phyloP scores from a whole-genome alignment of 2,888 invertebrate species.

The Drosophila emarginata region DNA sequence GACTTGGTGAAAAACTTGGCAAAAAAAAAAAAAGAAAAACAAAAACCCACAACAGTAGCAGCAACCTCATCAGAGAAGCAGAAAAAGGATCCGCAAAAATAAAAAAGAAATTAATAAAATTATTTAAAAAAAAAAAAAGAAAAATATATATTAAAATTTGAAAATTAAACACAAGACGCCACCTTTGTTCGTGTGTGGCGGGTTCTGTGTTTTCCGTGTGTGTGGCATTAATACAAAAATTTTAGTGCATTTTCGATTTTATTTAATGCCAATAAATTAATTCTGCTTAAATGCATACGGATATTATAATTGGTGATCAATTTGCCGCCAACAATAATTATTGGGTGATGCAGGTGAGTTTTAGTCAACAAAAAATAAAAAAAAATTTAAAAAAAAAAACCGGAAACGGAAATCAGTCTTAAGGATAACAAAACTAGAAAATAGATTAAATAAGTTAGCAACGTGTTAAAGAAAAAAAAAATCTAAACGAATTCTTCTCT shows the following conservation, averaged over 20 bases:
- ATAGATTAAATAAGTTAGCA: too few species aligned
- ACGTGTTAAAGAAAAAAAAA: too few species aligned
- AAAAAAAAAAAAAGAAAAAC: constrained; percentile 6
- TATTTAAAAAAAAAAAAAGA: not conserved
- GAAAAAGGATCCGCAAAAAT: not conserved
- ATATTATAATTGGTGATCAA: constrained; percentile 83
- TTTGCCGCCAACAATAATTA: constrained; percentile 83
- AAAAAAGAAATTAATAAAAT: not conserved
- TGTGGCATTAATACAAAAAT: not conserved
- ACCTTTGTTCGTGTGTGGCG: not conserved
- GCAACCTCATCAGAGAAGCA: not conserved
- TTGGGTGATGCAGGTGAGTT: constrained; percentile 83
- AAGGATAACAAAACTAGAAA: not conserved
- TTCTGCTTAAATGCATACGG: constrained; percentile 83
- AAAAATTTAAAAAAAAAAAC: not conserved
- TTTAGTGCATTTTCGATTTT: constrained; percentile 15
- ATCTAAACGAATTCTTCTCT: too few species aligned
- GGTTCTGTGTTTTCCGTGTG: not conserved
- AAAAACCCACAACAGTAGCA: not conserved
- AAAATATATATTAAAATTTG: not conserved
- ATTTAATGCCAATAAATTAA: constrained; percentile 48
- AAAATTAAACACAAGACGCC: constrained; percentile 11
- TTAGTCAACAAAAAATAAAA: not conserved
- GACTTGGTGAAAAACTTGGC: constrained; percentile 49
- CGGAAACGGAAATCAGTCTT: not conserved